Conservation (phyloP, 2,797 vertebrate species). For the Smutsia gigantea region DNA sequence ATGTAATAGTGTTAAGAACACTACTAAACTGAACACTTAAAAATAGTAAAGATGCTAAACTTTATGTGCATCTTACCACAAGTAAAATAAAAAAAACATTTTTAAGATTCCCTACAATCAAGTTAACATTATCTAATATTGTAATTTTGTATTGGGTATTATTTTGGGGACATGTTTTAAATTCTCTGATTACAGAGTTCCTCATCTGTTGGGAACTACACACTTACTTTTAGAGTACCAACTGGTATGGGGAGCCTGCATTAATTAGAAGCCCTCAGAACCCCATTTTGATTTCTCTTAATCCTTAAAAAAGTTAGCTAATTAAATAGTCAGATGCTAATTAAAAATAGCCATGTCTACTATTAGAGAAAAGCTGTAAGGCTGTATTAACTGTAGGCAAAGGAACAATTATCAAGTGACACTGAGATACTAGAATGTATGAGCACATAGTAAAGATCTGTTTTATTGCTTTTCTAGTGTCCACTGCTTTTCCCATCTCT, state of each 20-base stretch:
- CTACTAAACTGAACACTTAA: neutral
- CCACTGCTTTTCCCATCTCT: neutral
- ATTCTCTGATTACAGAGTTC: constrained; percentile 8
- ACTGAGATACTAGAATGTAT: neutral
- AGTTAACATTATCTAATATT: neutral
- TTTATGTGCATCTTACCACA: constrained; percentile 8
- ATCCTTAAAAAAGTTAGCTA: neutral
- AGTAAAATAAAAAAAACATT: neutral
- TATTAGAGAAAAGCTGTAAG: neutral
- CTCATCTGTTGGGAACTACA: constrained; percentile 32
- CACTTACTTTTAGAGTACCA: constrained; percentile 16
- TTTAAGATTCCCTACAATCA: constrained; percentile 16
- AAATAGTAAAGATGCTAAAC: neutral
- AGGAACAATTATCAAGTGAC: neutral
- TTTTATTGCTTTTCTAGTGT: neutral
- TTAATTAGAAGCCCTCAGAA: constrained; percentile 44
- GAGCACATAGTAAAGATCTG: neutral
- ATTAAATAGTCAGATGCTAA: neutral
- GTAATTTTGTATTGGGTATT: neutral
- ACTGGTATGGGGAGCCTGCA: neutral
- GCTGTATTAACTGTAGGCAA: neutral
- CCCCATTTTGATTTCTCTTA: constrained; percentile 26
- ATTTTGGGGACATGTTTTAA: neutral
- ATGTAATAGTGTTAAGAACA: neutral
- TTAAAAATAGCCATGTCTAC: neutral